Evolutionary conservation across 1,140 invertebrate species (phyloP), one percentile per base, ranked within the genome.

Genomic region (Alviniconcha marisindica): DNA sequence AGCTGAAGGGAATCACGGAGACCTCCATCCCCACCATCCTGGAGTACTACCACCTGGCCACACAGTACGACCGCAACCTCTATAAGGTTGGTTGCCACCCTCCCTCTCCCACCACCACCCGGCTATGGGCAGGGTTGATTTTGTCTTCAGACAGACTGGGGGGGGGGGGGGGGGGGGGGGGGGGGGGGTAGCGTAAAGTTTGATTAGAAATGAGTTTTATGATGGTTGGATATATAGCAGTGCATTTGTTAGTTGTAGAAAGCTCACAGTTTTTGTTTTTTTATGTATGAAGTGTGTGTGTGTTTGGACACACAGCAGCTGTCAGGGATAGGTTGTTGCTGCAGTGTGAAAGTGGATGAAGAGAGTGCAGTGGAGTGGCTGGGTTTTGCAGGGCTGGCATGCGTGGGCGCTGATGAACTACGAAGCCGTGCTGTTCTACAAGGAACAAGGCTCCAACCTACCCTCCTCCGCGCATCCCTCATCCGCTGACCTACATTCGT

Each of bases 361-460:
- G 51, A 14, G 0, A 66, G 48, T 56, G 21, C 24, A 44, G 36
- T 71, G 51, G 74, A 63, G n/a, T n/a, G n/a, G n/a, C n/a, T n/a
- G n/a, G n/a, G n/a, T n/a, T n/a, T 98, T 98, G 89, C 97, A 99
- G 95, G 98, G 98, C 0, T 99, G 99, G 98, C 98, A 99, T 93
- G 95, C 98, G 2, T 98, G 97, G 95, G 99, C 99, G 0, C 98
- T 98, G 87, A 98, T 98, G 95, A 99, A 99, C 92, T 99, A 98
- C 91, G 98, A 99, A 93, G 97, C 98, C 0, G 97, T 99, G 21
- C 91, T 98, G 0, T 97, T 97, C 93, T 97, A 97, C 92, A 98
- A 97, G 92, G 96, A 96, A 85, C 94, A 95, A 88, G 87, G 69
- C 73, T 14, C 36, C 54, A 77, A 1, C 74, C 51, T 51, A 3